Conservation (phyloP, 2,113 vertebrate genomes). For the Lamprologus tigripictilis region DNA sequence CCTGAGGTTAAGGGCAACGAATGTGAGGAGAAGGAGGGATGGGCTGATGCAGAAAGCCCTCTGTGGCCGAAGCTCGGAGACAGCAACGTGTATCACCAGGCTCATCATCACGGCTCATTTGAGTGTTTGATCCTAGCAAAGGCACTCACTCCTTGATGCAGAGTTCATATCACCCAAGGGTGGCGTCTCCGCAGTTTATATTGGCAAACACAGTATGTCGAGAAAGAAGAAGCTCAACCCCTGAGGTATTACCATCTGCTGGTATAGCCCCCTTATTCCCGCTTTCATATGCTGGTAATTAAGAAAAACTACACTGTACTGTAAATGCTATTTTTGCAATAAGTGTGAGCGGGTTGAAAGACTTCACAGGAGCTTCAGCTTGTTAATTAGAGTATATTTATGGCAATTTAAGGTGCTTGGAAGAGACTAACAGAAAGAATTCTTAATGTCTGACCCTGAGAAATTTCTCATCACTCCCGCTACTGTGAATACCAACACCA, state of each 20-base stretch:
- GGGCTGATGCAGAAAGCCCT: slow-evolving; percentile 9
- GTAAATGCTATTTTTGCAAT: slow-evolving; percentile 56
- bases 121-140: slow-evolving; percentile 51
- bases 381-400: slow-evolving; percentile 63
- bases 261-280: slow-evolving; percentile 8
- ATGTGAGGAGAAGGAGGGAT: background rate
- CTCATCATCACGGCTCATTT: slow-evolving; percentile 49
- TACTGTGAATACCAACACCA: slow-evolving; percentile 26
- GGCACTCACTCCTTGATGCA: slow-evolving; percentile 16
- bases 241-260: slow-evolving; percentile 45
- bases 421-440: slow-evolving; percentile 51
- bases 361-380: slow-evolving; percentile 42
- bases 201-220: slow-evolving; percentile 39
- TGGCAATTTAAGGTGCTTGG: slow-evolving; percentile 47
- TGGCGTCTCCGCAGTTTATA: slow-evolving; percentile 24
- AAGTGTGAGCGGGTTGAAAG: slow-evolving; percentile 30
- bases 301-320: slow-evolving; percentile 36
- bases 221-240: slow-evolving; percentile 23
- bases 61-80: slow-evolving; percentile 2
- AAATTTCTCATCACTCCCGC: slow-evolving; percentile 3
- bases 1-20: slow-evolving; percentile 16
- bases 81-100: slow-evolving; percentile 26
- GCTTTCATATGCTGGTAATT: slow-evolving; percentile 43
- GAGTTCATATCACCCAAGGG: slow-evolving; percentile 41
- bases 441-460: slow-evolving; percentile 51